A percentile compares a stretch with the other conserved stretches of the same genome.
Evolutionary conservation across 2,888 invertebrate genomes (phyloP).

Genomic region (Hemithea aestivaria): DNA sequence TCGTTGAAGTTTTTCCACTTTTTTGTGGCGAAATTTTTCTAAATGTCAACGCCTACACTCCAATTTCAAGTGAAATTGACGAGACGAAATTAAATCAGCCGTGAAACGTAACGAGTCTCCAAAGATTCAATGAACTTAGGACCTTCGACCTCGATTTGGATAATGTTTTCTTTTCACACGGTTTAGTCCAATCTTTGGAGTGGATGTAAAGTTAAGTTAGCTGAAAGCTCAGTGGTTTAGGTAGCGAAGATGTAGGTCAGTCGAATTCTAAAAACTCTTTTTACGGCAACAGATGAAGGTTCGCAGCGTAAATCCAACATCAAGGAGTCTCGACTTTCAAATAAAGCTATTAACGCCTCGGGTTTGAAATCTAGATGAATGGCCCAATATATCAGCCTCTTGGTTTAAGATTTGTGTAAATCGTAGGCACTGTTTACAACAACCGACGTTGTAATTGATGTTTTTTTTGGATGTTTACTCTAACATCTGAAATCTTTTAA

Average conservation of each 20-base stretch:
- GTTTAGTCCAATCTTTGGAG: constrained; percentile 13
- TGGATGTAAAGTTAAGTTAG: constrained; percentile 11
- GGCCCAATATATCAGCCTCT: constrained; percentile 2
- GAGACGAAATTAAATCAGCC: constrained; percentile 14
- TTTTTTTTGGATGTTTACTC: constrained; percentile 3
- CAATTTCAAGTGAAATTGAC: constrained; percentile 1
- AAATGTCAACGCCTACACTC: not conserved
- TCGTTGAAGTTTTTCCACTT: too few species aligned
- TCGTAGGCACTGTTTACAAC: too few species aligned
- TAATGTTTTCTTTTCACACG: constrained; percentile 13
- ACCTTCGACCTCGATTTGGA: constrained; percentile 14
- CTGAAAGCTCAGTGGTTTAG: constrained; percentile 18
- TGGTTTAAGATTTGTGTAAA: constrained; percentile 5
- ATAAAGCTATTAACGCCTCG: constrained; percentile 12
- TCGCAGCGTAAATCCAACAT: constrained; percentile 9
- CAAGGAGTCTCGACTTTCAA: constrained; percentile 14
- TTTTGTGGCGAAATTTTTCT: not conserved
- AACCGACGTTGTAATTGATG: not conserved
- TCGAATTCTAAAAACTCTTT: constrained; percentile 16
- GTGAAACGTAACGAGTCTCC: constrained; percentile 12
- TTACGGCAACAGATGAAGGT: constrained; percentile 19
- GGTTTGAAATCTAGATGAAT: constrained; percentile 17
- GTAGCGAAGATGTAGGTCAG: constrained; percentile 18
- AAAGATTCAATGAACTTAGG: constrained; percentile 5
- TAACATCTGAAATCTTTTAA: constrained; percentile 7